Conservation (phyloP, 2,797 vertebrate species). For the Cephalopachus bancanus region DNA sequence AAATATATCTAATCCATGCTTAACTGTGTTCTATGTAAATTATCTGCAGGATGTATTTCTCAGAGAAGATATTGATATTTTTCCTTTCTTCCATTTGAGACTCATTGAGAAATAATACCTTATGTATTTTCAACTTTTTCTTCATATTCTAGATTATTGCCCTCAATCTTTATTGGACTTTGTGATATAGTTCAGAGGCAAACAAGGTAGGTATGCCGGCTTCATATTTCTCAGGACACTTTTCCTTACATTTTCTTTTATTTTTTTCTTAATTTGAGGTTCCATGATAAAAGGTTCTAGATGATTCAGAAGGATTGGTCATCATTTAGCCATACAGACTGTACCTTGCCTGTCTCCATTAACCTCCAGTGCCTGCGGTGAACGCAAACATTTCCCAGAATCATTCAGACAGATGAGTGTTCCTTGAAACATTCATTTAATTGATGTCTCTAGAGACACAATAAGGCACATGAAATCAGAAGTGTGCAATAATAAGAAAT, state of each 20-base stretch:
- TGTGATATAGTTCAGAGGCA: background rate
- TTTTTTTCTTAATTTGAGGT: background rate
- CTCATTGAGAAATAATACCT: background rate
- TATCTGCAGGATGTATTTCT: background rate
- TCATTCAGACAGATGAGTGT: background rate
- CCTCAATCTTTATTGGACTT: background rate
- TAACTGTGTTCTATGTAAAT: background rate
- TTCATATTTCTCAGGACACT: background rate
- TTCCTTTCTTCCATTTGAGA: background rate
- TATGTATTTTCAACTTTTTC: background rate
- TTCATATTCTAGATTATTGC: slow-evolving; percentile 11
- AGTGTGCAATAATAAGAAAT: background rate
- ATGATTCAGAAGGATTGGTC: background rate
- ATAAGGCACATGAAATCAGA: background rate
- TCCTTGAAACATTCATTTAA: background rate
- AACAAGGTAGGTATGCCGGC: background rate
- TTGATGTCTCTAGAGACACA: background rate
- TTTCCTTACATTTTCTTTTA: background rate
- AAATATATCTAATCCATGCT: background rate
- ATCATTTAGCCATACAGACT: background rate
- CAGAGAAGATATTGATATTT: background rate
- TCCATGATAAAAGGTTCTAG: background rate
- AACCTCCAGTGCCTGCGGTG: background rate
- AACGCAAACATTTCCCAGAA: background rate
- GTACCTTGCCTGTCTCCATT: background rate